Conservation (phyloP, 1,140 invertebrate species). For the Ceratitis capitata region DNA sequence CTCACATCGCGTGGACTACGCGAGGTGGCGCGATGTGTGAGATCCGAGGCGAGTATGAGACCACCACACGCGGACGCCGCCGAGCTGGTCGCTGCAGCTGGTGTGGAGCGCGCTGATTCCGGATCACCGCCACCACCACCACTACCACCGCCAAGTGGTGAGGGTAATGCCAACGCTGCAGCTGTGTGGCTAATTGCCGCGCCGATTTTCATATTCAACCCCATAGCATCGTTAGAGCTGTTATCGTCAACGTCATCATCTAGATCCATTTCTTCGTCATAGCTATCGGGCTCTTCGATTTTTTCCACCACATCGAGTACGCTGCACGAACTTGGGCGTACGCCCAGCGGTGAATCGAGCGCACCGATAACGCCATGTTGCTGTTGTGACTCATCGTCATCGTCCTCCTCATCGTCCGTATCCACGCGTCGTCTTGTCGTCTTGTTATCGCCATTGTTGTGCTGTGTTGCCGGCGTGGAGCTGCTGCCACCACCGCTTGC, state of each 20-base stretch:
- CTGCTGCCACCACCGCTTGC: background rate
- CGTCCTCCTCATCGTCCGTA: constrained; percentile 10
- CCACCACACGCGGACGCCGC: constrained; percentile 47
- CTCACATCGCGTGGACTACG: constrained; percentile 52
- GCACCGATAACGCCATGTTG: background rate
- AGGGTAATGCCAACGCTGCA: constrained; percentile 43
- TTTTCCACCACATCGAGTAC: constrained; percentile 48
- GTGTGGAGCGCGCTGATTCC: constrained; percentile 53
- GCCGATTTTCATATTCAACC: constrained; percentile 62
- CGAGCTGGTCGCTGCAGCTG: constrained; percentile 47
- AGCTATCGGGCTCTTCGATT: constrained; percentile 56
- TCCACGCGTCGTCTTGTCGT: background rate
- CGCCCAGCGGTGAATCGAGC: constrained; percentile 42
- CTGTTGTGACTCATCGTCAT: background rate
- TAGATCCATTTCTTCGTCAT: constrained; percentile 60
- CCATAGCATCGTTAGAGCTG: constrained; percentile 60
- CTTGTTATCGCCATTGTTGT: constrained; percentile 37
- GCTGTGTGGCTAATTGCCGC: constrained; percentile 20
- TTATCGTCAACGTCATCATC: constrained; percentile 61
- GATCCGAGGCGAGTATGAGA: constrained; percentile 50
- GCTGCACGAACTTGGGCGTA: constrained; percentile 49
- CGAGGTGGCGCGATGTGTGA: constrained; percentile 55
- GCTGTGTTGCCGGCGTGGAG: background rate
- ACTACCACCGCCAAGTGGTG: constrained; percentile 47
- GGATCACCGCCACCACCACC: constrained; percentile 40